Evolutionary conservation across 2,888 invertebrate genomes (phyloP).

Genomic region (Seira musarum): DNA sequence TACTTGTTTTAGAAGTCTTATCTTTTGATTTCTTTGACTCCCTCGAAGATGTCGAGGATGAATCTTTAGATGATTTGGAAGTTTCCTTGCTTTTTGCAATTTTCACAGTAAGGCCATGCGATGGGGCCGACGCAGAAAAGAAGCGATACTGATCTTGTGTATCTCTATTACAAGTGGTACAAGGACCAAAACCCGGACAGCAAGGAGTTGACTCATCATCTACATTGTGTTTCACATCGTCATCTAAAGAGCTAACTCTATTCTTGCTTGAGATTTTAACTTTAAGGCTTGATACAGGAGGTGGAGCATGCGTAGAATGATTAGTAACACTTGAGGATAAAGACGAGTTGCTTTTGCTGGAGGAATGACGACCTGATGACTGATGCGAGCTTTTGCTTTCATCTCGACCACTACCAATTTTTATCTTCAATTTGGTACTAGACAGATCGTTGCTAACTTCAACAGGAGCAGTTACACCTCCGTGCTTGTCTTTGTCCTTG

Average conservation of each 20-base stretch:
- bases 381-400: slow-evolving; percentile 32
- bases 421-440: slow-evolving; percentile 56
- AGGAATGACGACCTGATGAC: slow-evolving; percentile 44
- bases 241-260: slow-evolving; percentile 44
- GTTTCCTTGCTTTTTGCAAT: slow-evolving; percentile 71
- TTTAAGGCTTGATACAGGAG: slow-evolving; percentile 42
- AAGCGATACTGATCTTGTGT: slow-evolving; percentile 37
- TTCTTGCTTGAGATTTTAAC: slow-evolving; percentile 55
- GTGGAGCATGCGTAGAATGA: background rate
- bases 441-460: slow-evolving; percentile 41
- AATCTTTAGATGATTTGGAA: slow-evolving; percentile 80
- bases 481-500: slow-evolving; percentile 55
- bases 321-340: background rate
- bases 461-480: slow-evolving; percentile 4
- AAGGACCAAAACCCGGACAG: slow-evolving; percentile 62
- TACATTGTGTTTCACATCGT: slow-evolving; percentile 26
- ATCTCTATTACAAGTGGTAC: slow-evolving; percentile 52
- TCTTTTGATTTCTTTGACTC: slow-evolving; percentile 59
- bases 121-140: slow-evolving; percentile 12
- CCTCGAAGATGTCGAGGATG: slow-evolving; percentile 70
- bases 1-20: slow-evolving; percentile 40
- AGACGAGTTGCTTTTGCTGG: slow-evolving; percentile 48
- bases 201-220: slow-evolving; percentile 44
- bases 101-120: slow-evolving; percentile 42
- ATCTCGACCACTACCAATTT: slow-evolving; percentile 37